phyloP scores from a whole-genome alignment of 2,888 invertebrate species.

The Meloe dianella region DNA sequence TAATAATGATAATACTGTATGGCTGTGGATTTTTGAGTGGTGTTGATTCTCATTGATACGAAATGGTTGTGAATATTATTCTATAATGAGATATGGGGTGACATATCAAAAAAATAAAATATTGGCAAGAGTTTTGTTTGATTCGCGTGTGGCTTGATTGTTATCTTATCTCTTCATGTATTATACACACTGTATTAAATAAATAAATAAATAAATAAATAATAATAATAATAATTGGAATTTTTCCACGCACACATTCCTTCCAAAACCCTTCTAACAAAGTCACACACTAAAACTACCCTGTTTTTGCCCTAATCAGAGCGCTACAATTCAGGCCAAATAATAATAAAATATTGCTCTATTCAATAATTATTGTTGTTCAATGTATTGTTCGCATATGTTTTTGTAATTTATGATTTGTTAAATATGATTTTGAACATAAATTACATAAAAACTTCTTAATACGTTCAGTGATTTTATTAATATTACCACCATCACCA shows the following conservation, averaged over 20 bases:
- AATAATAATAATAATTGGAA: no score
- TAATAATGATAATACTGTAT: conserved; percentile 7
- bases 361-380: no score
- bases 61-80: conserved; percentile 46
- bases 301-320: no score
- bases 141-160: conserved; percentile 49
- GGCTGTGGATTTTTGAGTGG: conserved; percentile 8
- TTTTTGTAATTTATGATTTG: conserved; percentile 51
- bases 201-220: conserved; percentile 51
- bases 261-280: no score
- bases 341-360: no score
- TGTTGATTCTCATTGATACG: conserved; percentile 13
- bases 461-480: conserved; percentile 61
- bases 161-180: conserved; percentile 54
- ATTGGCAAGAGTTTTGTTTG: conserved; percentile 39
- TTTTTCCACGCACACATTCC: no score
- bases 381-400: no score
- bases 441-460: conserved; percentile 58
- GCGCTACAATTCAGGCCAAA: no score
- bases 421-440: conserved; percentile 50
- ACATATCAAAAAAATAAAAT: conserved; percentile 53
- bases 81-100: conserved; percentile 40
- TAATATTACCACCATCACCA: no score
- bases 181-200: conserved; percentile 59
- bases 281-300: no score